phyloP scores from a whole-genome alignment of 2,888 invertebrate genomes.

The Machimus rusticus region DNA sequence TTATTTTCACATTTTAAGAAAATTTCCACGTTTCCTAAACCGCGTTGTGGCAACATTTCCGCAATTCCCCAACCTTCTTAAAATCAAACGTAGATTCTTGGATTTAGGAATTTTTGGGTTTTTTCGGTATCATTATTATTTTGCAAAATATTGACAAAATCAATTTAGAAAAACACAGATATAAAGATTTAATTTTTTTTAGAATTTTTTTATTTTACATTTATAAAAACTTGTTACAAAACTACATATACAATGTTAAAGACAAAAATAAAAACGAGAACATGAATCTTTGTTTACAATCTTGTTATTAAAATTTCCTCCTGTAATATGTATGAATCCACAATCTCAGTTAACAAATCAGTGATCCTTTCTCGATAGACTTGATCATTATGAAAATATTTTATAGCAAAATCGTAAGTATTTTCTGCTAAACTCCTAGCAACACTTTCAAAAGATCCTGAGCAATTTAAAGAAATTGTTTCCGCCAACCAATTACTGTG shows the following conservation, averaged over 20 bases:
- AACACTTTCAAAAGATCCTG: constrained; percentile 65
- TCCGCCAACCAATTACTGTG: constrained; percentile 67
- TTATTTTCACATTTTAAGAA: no score
- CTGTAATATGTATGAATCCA: constrained; percentile 61
- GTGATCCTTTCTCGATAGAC: constrained; percentile 65
- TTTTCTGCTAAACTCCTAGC: constrained; percentile 61
- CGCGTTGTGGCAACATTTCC: no score
- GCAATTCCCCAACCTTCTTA: no score
- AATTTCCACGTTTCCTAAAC: no score
- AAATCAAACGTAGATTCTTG: no score
- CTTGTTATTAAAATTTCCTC: constrained; percentile 17
- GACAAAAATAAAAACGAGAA: background rate
- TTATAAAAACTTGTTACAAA: background rate
- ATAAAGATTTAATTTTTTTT: no score
- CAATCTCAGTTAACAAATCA: constrained; percentile 67
- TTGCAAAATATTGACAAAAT: no score
- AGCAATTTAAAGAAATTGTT: constrained; percentile 62
- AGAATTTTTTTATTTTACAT: no score
- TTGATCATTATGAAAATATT: constrained; percentile 64
- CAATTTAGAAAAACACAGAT: no score
- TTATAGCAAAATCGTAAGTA: background rate
- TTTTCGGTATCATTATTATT: no score
- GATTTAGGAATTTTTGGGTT: no score
- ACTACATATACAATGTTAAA: background rate
- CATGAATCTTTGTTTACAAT: background rate